Conservation (phyloP, 1,140 invertebrate species). For the Ips typographus region DNA sequence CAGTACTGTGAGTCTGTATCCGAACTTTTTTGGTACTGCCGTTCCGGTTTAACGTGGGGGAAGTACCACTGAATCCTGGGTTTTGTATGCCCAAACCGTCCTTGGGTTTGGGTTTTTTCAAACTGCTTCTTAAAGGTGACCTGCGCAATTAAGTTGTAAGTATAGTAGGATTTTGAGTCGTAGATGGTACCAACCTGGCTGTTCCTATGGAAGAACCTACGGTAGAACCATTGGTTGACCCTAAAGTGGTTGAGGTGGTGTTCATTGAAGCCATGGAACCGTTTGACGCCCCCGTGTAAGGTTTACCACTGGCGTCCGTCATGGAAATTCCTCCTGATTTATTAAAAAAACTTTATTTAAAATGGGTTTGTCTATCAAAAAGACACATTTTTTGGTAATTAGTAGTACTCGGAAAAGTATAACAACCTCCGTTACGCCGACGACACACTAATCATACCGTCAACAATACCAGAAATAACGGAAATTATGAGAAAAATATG, state of each 20-base stretch:
- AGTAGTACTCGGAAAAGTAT: no score
- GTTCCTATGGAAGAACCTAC: conserved; percentile 56
- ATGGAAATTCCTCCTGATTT: conserved; percentile 62
- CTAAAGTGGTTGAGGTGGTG: conserved; percentile 68
- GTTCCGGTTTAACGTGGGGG: conserved; percentile 75
- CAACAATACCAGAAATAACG: no score
- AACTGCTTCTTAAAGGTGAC: conserved; percentile 76
- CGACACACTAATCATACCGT: no score
- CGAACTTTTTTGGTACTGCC: conserved; percentile 85
- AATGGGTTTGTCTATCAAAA: no score
- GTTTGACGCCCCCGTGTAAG: conserved; percentile 67
- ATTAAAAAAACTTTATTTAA: no score
- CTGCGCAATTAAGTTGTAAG: conserved; percentile 45
- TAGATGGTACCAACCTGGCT: conserved; percentile 14
- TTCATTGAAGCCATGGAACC: conserved; percentile 76
- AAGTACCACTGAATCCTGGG: conserved; percentile 77
- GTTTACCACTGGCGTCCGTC: conserved; percentile 79
- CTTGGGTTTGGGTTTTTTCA: conserved; percentile 74
- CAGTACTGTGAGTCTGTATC: conserved; percentile 85
- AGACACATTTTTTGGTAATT: no score
- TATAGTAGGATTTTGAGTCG: background rate
- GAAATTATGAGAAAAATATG: no score
- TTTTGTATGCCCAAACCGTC: conserved; percentile 79
- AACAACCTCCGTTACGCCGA: no score
- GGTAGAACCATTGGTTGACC: conserved; percentile 60